Base-by-base conservation (phyloP, 2,797 vertebrate genomes). In the Dicrostonyx torquatus region DNA sequence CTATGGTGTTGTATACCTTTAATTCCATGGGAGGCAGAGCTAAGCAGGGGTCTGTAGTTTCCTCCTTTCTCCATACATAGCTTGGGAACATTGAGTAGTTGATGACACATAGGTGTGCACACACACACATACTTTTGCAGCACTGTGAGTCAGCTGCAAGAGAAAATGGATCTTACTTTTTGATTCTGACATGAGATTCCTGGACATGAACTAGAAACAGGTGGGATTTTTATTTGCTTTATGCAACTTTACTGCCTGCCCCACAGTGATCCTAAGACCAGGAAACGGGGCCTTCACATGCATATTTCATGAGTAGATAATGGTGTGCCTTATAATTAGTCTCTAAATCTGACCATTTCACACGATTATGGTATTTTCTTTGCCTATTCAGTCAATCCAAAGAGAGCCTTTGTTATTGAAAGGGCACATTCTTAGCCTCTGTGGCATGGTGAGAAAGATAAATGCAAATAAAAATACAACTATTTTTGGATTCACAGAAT, bases 321-420 rank as follows among this genome's bases (percentile, higher is more conserved):
- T 96, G 96, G 85, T 76, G 50, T 76, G 93, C 89, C 85, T 95
- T 90, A 93, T 97, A 96, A 96, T 90, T 97, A 93, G 93, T 94
- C 97, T 97, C 94, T 95, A 96, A 96, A 93, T 93, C 91, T 95
- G 95, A 90, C 93, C 84, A 76, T 95, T 96, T 96, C 91, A 94
- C 95, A 96, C 79, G 80, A 95, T 96, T 84, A 96, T 5, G 37
- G 85, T 87, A 70, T 93, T 96, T 95, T 94, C 90, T 94, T 91
- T 96, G 92, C 91, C 87, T 95, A 45, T 43, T 92, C 66, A 60
- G 26, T 91, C 76, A 77, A 89, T 82, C 5, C 13, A 90, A 96
- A 91, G 87, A 87, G 95, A 94, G 68, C 91, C 89, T 96, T 94
- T 96, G 89, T 94, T 95, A 89, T 82, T 73, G 37, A 93, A 95